Conservation (phyloP, 2,797 vertebrate species). For the Ataeniobius toweri region DNA sequence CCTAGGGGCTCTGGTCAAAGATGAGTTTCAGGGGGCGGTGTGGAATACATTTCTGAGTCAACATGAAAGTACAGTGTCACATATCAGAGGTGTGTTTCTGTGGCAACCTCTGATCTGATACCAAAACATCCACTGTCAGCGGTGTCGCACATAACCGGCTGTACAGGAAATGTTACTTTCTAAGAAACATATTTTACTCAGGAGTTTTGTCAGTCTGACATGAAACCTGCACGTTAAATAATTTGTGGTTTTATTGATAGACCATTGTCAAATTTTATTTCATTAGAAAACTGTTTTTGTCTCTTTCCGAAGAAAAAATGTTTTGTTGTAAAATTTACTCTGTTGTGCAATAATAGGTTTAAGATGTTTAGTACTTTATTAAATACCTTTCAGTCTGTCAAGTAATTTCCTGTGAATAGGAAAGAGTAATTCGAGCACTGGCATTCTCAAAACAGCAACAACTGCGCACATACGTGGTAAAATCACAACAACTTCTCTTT, state of each 20-base stretch:
- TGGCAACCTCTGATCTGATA: slow-evolving; percentile 51
- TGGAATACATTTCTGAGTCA: slow-evolving; percentile 56
- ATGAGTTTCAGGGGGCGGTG: slow-evolving; percentile 40
- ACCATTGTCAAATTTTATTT: neutral
- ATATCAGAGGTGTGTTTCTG: slow-evolving; percentile 52
- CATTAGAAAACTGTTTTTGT: neutral
- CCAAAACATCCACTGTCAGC: slow-evolving; percentile 47
- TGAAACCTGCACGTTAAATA: slow-evolving; percentile 27
- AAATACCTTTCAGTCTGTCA: too few species aligned
- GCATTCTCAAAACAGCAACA: too few species aligned
- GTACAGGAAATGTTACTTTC: slow-evolving; percentile 25
- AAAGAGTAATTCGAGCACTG: too few species aligned
- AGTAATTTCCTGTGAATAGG: too few species aligned
- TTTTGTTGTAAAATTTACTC: too few species aligned
- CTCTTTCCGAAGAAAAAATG: too few species aligned
- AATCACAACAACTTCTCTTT: too few species aligned
- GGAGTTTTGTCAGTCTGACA: slow-evolving; percentile 14
- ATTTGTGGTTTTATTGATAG: neutral
- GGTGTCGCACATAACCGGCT: slow-evolving; percentile 7
- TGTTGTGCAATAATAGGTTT: too few species aligned
- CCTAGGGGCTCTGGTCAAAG: slow-evolving; percentile 21
- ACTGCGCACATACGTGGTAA: too few species aligned
- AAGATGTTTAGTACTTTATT: too few species aligned
- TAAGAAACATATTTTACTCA: slow-evolving; percentile 1
- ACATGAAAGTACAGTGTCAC: slow-evolving; percentile 15